These are phyloP conservation scores for Cromileptes altivelis DNA, from an alignment of 2,113 vertebrate genomes.

Conservation along the genomic window DNA sequence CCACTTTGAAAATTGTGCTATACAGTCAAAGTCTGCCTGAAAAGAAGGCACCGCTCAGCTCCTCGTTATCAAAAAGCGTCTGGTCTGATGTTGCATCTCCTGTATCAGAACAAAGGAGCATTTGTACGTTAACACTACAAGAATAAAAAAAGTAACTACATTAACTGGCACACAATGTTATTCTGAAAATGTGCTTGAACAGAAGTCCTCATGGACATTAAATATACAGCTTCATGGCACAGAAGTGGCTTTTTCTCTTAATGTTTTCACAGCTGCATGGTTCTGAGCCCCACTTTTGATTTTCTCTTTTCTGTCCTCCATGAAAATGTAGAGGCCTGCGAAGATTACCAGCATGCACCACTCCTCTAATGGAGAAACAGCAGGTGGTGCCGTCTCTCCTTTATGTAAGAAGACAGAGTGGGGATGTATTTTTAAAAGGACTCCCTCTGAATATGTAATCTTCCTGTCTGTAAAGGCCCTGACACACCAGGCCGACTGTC, in stretches of 20 bases:
- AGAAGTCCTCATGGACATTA: conserved; percentile 21
- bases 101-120: conserved; percentile 26
- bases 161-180: conserved; percentile 27
- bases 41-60: conserved; percentile 64
- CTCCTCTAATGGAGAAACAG: conserved; percentile 14
- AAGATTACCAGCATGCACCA: background rate
- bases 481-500: no score
- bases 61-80: conserved; percentile 22
- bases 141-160: conserved; percentile 34
- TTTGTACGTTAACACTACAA: conserved; percentile 33
- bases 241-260: conserved; percentile 37
- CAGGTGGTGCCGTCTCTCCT: conserved; percentile 48
- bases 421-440: conserved; percentile 17
- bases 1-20: conserved; percentile 60
- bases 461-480: conserved; percentile 6
- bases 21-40: conserved; percentile 52
- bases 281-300: conserved; percentile 23
- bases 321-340: conserved; percentile 13
- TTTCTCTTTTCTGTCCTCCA: conserved; percentile 1
- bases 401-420: conserved; percentile 27
- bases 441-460: background rate
- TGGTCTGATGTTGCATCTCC: conserved; percentile 35
- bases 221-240: conserved; percentile 63
- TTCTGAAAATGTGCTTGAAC: conserved; percentile 29
- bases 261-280: conserved; percentile 36